Percentiles rank a stretch among this genome's conserved stretches.
Evolutionary conservation across 2,113 vertebrate genomes (phyloP).

Genomic region (Lophochroa leadbeateri): DNA sequence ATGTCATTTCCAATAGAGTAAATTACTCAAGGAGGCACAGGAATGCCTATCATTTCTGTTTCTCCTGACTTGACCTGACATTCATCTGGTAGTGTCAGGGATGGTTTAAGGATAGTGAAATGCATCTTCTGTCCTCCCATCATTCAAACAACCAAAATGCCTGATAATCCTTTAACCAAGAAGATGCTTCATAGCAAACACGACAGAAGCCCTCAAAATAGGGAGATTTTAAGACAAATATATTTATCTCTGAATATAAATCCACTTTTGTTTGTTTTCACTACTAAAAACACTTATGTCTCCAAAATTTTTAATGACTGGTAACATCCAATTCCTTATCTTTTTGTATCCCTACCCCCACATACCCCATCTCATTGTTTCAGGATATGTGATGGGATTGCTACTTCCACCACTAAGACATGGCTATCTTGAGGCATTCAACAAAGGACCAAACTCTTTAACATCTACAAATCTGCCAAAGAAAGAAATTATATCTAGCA

Average conservation of each 20-base stretch:
- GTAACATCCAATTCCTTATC: background rate
- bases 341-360: background rate
- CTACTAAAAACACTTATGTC: background rate
- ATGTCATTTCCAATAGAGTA: conserved; percentile 45
- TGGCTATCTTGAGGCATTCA: background rate
- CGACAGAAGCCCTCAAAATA: background rate
- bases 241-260: background rate
- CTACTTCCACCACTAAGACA: background rate
- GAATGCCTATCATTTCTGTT: conserved; percentile 37
- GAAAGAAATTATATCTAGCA: background rate
- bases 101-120: conserved; percentile 56
- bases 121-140: conserved; percentile 34
- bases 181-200: background rate
- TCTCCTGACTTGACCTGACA: conserved; percentile 49
- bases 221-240: background rate
- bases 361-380: background rate
- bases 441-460: background rate
- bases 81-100: conserved; percentile 60
- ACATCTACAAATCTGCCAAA: background rate
- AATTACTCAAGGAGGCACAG: conserved; percentile 20
- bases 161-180: background rate
- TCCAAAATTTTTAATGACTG: background rate
- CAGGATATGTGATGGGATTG: background rate
- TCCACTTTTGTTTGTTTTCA: background rate
- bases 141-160: background rate